Evolutionary conservation across 2,888 invertebrate genomes (phyloP), one percentile per base, ranked within the genome.

Genomic region (Ectemnius lituratus): DNA sequence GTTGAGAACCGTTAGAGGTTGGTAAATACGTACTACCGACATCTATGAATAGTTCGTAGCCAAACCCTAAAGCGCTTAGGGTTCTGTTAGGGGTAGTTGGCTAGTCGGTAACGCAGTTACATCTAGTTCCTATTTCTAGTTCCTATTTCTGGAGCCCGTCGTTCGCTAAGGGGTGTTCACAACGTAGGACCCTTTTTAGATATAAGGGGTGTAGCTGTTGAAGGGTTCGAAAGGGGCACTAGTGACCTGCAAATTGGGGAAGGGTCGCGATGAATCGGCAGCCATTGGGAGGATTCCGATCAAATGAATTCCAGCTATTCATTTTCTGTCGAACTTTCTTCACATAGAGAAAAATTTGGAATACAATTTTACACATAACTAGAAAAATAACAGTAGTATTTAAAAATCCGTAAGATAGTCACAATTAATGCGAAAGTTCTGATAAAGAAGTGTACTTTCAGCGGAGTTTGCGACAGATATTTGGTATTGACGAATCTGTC

Each of bases 71-170:
- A 49, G 11, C 49, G 11, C 37, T 58, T 11, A 46, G 69, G 46
- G 58, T 62, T 56, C 60, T 18, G 28, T 63, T 6, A 37, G 62
- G 68, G 52, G 52, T 52, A 52, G 52, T 14, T 52, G 52, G 6
- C 63, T 76, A 67, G 89, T 88, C 89, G 89, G 87, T 88, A 89
- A 86, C 78, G 84, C 82, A 89, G 89, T 71, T 20, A 61, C 52
- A 57, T 69, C 77, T 84, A 78, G 82, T 84, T 65, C 68, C 80
- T 82, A 80, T 68, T 46, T 66, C 82, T 82, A 79, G 82, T 79
- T 74, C 71, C 82, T 76, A 72, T 68, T 67, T 68, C 58, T 56
- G 68, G 60, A 62, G 23, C 60, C 18, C n/a, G 47, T 49, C 62
- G 58, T 45, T 23, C 28, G 46, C 56, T 52, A 69, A 86, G 86